Evolutionary conservation across 1,140 invertebrate genomes (phyloP), one percentile per base, ranked within the genome.

Genomic region (Melipona quadrifasciata): DNA sequence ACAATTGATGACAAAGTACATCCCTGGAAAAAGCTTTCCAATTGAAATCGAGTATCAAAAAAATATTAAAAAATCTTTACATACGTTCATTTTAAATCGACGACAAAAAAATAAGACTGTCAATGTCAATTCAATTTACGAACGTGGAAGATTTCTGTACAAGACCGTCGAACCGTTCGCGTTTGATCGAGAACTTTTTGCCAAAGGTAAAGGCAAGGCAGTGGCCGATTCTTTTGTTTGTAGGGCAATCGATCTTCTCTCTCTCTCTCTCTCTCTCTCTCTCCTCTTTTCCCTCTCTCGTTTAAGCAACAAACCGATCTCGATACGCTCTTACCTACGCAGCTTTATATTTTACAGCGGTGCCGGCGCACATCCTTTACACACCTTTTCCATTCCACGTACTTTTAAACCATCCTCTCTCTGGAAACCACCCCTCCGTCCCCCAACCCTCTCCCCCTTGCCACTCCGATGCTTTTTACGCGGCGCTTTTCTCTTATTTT

Each of bases 391-490:
- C 89, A 87, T 91, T 84, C 80, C 85, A 88, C 81, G 90, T 92
- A 93, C 89, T 93, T 93, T 92, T 89, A 91, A 91, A 90, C 90
- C 86, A 88, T 84, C 87, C 86, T 82, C 84, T 87, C 74, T 83
- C n/a, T 74, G 80, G 81, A 81, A 90, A 6, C 39, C 39, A 47
- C 39, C 39, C 39, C 8, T 8, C 39, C 8, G 0, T 6, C 39
- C 8, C 39, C 6, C 39, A 3, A 6, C 39, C 39, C 39, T 8
- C 39, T 47, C 8, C 39, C 86, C 90, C 82, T 86, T 91, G 90
- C 90, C 90, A 91, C 91, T 91, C 90, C 90, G 90, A 92, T 89
- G 90, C 92, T 93, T 92, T 93, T 90, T 92, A 91, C 86, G 82
- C 84, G 79, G 86, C 85, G 79, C 78, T 82, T 89, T 90, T 91